A percentile compares a stretch with the other conserved stretches of the same genome.
Conservation (phyloP, 2,797 vertebrate species). For the Lacerta bilineata region DNA sequence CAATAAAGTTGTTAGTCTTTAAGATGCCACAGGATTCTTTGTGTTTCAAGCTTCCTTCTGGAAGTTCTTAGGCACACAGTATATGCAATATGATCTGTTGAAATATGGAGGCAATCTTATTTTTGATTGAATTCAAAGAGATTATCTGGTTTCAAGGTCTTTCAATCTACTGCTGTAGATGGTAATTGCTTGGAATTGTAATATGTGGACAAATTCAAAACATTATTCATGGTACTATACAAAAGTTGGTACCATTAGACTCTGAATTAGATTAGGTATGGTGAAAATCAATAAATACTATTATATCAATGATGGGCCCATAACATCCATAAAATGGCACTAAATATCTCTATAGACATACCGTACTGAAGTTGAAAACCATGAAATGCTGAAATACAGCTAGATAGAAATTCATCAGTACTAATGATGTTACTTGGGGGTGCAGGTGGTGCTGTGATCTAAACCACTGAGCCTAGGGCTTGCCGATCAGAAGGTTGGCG, state of each 20-base stretch:
- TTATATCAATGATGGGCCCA: not conserved
- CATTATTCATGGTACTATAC: not conserved
- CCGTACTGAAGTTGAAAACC: not conserved
- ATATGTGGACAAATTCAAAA: not conserved
- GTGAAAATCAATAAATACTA: not conserved
- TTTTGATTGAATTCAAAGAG: not conserved
- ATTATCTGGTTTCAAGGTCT: not conserved
- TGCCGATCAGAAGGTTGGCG: too few relatives aligned
- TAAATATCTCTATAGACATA: not conserved
- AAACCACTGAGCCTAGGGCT: too few relatives aligned
- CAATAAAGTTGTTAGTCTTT: not conserved
- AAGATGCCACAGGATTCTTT: not conserved
- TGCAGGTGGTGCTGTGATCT: too few relatives aligned
- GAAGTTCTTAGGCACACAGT: not conserved
- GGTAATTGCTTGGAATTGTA: not conserved
- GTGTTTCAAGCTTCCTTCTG: not conserved
- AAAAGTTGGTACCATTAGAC: not conserved
- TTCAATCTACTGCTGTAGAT: not conserved
- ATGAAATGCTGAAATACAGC: not conserved
- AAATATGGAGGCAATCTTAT: not conserved
- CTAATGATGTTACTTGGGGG: not conserved
- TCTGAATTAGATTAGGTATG: not conserved
- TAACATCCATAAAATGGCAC: not conserved
- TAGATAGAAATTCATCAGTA: not conserved
- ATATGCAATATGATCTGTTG: not conserved